Evolutionary conservation across 2,888 invertebrate genomes (phyloP).

Genomic region (Tinea trinotella): DNA sequence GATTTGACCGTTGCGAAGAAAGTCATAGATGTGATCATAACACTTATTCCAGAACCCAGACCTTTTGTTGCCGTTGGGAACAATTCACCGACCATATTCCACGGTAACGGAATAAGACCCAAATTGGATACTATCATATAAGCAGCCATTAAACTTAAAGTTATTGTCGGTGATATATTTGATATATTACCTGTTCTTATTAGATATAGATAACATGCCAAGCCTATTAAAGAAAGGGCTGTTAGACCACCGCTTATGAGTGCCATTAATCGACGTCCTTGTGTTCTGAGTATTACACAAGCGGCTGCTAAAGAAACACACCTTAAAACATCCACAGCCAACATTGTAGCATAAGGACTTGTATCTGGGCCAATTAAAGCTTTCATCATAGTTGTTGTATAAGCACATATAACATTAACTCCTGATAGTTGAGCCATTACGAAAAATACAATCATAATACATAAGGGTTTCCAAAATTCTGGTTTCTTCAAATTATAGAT

Average conservation of each 20-base stretch:
- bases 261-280: constrained; percentile 75
- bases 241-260: constrained; percentile 76
- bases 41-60: constrained; percentile 78
- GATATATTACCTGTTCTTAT: constrained; percentile 35
- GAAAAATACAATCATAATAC: constrained; percentile 76
- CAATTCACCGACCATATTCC: constrained; percentile 83
- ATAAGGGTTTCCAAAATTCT: constrained; percentile 74
- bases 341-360: constrained; percentile 75
- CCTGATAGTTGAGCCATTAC: constrained; percentile 79
- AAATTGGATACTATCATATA: constrained; percentile 74
- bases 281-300: constrained; percentile 72
- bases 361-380: constrained; percentile 59
- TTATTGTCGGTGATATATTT: constrained; percentile 43
- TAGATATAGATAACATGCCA: constrained; percentile 64
- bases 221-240: constrained; percentile 64
- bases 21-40: constrained; percentile 76
- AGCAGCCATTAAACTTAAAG: constrained; percentile 65
- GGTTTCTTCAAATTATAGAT: constrained; percentile 56
- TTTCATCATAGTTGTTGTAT: constrained; percentile 76
- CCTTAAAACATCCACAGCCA: constrained; percentile 76
- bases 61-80: constrained; percentile 77
- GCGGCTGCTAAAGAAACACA: constrained; percentile 73
- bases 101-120: constrained; percentile 78
- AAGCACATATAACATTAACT: constrained; percentile 79
- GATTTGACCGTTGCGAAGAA: constrained; percentile 79